Evolutionary conservation across 2,797 vertebrate genomes (phyloP).

Genomic region (Nyctibius grandis): DNA sequence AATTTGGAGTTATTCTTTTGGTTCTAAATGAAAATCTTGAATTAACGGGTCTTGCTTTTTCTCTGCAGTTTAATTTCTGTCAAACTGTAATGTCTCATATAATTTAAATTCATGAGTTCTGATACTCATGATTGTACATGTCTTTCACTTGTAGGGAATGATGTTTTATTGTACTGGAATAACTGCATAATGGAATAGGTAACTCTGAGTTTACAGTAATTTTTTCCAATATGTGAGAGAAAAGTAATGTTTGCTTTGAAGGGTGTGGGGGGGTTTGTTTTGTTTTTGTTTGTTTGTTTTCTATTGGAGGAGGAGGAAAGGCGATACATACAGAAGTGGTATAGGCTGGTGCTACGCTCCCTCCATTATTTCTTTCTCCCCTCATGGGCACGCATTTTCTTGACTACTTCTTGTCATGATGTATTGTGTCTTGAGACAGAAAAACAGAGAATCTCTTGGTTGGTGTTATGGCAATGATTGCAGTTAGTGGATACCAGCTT

Average conservation of each 20-base stretch:
- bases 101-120: background rate
- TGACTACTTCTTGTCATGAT: background rate
- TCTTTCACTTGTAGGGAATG: background rate
- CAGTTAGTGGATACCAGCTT: background rate
- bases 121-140: background rate
- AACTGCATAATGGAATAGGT: background rate
- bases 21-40: background rate
- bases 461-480: background rate
- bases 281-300: background rate
- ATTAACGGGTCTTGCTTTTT: background rate
- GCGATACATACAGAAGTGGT: no score
- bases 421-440: background rate
- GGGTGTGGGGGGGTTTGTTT: rapidly evolving
- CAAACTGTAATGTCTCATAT: background rate
- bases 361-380: background rate
- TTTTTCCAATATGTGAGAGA: background rate
- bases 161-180: background rate
- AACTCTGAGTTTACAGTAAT: background rate
- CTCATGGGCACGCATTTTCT: background rate
- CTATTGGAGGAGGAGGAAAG: background rate
- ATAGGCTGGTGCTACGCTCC: background rate
- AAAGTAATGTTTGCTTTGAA: background rate
- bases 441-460: background rate
- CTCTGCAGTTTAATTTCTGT: background rate
- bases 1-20: background rate